These are phyloP conservation scores for Diabrotica balteata DNA, from an alignment of 2,888 invertebrate genomes.

Conservation along the genomic window DNA sequence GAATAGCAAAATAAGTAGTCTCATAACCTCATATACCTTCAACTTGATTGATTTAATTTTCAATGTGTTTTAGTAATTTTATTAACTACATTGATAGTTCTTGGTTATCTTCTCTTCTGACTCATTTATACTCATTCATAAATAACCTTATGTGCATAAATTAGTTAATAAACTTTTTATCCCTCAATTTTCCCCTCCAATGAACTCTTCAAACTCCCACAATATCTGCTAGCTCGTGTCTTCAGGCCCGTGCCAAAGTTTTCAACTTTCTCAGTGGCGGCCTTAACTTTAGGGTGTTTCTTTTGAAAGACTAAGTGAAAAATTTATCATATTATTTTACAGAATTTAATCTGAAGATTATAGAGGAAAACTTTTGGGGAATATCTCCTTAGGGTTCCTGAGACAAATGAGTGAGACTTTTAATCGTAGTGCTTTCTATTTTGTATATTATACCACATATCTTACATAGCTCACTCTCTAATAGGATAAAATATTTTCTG, in stretches of 20 bases:
- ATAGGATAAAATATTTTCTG: too few relatives aligned
- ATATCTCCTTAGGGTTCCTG: background rate
- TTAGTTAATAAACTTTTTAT: background rate
- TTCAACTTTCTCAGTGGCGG: slow-evolving; percentile 33
- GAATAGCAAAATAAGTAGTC: too few relatives aligned
- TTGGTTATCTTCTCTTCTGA: background rate
- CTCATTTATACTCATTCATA: too few relatives aligned
- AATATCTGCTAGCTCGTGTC: slow-evolving; percentile 59
- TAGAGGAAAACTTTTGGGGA: background rate
- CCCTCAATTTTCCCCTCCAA: slow-evolving; percentile 20
- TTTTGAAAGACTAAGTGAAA: background rate
- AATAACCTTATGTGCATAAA: too few relatives aligned
- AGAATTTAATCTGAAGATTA: too few relatives aligned
- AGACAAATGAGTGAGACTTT: too few relatives aligned
- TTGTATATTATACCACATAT: too few relatives aligned
- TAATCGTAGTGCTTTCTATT: too few relatives aligned
- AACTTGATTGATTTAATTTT: background rate
- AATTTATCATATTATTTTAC: slow-evolving; percentile 1
- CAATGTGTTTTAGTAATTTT: background rate
- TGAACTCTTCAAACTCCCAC: slow-evolving; percentile 21
- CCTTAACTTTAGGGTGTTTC: background rate
- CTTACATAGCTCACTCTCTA: too few relatives aligned
- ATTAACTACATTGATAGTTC: background rate
- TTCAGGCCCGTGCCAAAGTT: slow-evolving; percentile 55
- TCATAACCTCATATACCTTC: too few relatives aligned